Percentiles rank a stretch among this genome's conserved stretches.
Conservation (phyloP, 2,888 invertebrate species). For the Cerceris rybyensis region DNA sequence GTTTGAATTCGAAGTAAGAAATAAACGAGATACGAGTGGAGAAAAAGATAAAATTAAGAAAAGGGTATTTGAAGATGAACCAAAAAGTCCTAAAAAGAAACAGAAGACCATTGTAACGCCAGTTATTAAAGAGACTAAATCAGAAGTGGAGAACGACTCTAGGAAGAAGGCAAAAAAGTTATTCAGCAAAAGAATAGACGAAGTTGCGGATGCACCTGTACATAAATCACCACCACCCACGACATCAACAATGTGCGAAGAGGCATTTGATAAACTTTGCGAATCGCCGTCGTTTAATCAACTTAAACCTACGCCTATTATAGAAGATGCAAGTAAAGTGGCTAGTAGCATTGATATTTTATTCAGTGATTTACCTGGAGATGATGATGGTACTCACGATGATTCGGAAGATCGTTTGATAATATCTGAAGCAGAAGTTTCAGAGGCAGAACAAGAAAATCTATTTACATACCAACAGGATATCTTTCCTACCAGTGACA, state of each 20-base stretch:
- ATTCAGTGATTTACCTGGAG: constrained; percentile 81
- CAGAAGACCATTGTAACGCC: constrained; percentile 66
- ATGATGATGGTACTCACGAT: constrained; percentile 79
- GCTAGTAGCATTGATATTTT: constrained; percentile 78
- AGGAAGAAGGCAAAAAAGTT: constrained; percentile 72
- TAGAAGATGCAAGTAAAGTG: constrained; percentile 65
- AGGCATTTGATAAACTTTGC: constrained; percentile 83
- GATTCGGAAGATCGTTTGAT: constrained; percentile 85
- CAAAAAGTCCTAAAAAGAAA: constrained; percentile 79
- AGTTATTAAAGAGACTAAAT: constrained; percentile 59
- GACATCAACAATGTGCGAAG: constrained; percentile 73
- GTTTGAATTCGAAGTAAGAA: constrained; percentile 90
- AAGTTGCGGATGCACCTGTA: constrained; percentile 49
- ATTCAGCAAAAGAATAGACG: constrained; percentile 69
- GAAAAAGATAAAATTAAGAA: constrained; percentile 79
- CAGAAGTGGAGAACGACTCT: constrained; percentile 44
- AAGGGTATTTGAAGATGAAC: constrained; percentile 78
- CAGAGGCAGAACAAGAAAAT: constrained; percentile 83
- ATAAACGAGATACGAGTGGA: constrained; percentile 75
- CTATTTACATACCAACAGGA: constrained; percentile 85
- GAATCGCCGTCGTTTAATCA: constrained; percentile 83
- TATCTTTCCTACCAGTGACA: constrained; percentile 82
- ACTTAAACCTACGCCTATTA: constrained; percentile 60
- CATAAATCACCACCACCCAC: constrained; percentile 38
- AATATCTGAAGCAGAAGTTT: constrained; percentile 86